Conservation (phyloP, 2,797 vertebrate species). For the Rhyacichthys aspro region DNA sequence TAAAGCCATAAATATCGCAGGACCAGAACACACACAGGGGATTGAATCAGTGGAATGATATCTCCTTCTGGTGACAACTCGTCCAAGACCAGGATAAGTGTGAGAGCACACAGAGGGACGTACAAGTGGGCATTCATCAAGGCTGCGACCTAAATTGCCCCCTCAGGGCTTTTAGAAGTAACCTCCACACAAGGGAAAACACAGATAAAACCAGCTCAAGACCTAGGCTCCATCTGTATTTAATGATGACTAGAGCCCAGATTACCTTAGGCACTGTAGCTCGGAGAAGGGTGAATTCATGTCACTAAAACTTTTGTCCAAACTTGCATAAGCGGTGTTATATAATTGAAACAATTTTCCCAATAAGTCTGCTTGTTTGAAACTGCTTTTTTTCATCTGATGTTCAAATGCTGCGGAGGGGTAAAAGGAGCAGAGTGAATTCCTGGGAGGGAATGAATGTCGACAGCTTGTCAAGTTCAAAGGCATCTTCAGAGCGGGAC, state of each 20-base stretch:
- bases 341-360: conserved; percentile 36
- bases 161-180: conserved; percentile 19
- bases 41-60: conserved; percentile 39
- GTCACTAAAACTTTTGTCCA: conserved; percentile 26
- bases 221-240: not conserved
- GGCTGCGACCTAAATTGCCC: conserved; percentile 44
- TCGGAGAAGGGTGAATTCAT: not conserved
- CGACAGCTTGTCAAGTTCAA: conserved; percentile 62
- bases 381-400: conserved; percentile 19
- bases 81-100: conserved; percentile 34
- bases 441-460: conserved; percentile 53
- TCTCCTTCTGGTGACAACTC: conserved; percentile 39
- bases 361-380: conserved; percentile 22
- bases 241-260: not conserved
- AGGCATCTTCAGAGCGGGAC: conserved; percentile 51
- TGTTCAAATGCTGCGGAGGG: conserved; percentile 45
- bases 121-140: conserved; percentile 51
- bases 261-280: too few species aligned
- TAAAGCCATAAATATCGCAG: conserved; percentile 48
- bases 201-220: conserved; percentile 9
- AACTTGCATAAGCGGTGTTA: conserved; percentile 23
- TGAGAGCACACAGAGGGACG: conserved; percentile 51
- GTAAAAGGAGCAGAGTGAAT: conserved; percentile 40
- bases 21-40: conserved; percentile 31
- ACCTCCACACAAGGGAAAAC: conserved; percentile 6